phyloP scores from a whole-genome alignment of 2,113 vertebrate species.

The Stigmatopora nigra region DNA sequence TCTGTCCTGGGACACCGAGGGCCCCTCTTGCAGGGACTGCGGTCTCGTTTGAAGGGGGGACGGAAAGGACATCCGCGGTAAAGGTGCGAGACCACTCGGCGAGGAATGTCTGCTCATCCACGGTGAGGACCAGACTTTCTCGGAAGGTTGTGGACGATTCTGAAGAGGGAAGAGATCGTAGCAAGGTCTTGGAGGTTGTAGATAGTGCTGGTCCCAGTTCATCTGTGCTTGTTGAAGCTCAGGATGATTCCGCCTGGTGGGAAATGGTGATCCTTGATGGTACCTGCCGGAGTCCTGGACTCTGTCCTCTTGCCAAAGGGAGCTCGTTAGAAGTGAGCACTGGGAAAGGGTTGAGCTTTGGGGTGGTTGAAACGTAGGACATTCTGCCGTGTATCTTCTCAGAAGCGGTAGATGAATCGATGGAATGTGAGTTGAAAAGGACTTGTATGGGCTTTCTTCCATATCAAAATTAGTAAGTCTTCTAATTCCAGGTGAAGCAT shows the following conservation, averaged over 20 bases:
- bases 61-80: slow-evolving; percentile 57
- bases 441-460: slow-evolving; percentile 74
- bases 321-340: slow-evolving; percentile 61
- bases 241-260: slow-evolving; percentile 70
- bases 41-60: slow-evolving; percentile 22
- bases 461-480: slow-evolving; percentile 66
- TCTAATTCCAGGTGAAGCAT: slow-evolving; percentile 58
- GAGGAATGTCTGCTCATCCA: slow-evolving; percentile 35
- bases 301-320: slow-evolving; percentile 75
- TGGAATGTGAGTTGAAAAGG: slow-evolving; percentile 69
- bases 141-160: slow-evolving; percentile 75
- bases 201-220: slow-evolving; percentile 75
- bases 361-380: slow-evolving; percentile 53
- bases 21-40: slow-evolving; percentile 61
- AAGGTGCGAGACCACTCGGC: slow-evolving; percentile 44
- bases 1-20: slow-evolving; percentile 67
- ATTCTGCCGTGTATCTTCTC: slow-evolving; percentile 70
- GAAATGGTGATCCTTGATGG: slow-evolving; percentile 66
- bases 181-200: slow-evolving; percentile 72
- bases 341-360: slow-evolving; percentile 59
- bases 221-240: slow-evolving; percentile 63
- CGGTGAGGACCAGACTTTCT: slow-evolving; percentile 76
- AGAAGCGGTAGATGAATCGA: slow-evolving; percentile 64
- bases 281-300: slow-evolving; percentile 75
- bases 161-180: slow-evolving; percentile 83